Conservation (phyloP, 2,888 invertebrate species). For the Hemicrepidius hirtus region DNA sequence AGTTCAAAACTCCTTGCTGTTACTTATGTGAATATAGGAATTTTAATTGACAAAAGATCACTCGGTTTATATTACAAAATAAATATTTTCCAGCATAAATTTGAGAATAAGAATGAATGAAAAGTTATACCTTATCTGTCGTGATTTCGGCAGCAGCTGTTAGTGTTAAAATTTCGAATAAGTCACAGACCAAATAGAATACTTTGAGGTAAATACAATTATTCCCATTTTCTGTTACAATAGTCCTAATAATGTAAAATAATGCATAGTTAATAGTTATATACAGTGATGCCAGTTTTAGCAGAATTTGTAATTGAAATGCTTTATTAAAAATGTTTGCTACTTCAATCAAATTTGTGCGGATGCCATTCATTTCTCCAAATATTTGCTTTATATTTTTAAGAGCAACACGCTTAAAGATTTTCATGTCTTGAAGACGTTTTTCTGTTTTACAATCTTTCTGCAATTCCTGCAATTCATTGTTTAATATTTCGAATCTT, state of each 20-base stretch:
- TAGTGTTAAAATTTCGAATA: background rate
- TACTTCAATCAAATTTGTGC: slow-evolving; percentile 2
- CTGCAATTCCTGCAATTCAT: background rate
- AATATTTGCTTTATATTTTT: background rate
- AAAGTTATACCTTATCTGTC: background rate
- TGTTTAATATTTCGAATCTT: background rate
- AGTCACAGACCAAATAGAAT: background rate
- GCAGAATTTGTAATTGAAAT: slow-evolving; percentile 6
- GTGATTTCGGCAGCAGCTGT: background rate
- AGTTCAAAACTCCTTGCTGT: no score
- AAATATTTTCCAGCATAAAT: background rate
- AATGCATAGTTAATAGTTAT: background rate
- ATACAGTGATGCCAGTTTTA: slow-evolving; percentile 11
- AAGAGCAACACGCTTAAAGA: background rate
- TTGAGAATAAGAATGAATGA: background rate
- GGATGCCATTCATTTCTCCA: background rate
- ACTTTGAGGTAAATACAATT: background rate
- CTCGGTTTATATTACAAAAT: no score
- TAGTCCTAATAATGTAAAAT: background rate
- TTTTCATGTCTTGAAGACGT: background rate
- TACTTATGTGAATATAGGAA: no score
- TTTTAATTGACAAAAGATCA: no score
- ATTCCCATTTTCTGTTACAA: background rate
- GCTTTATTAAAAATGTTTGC: slow-evolving; percentile 2
- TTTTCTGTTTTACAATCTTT: slow-evolving; percentile 2